phyloP scores from a whole-genome alignment of 2,113 vertebrate species.

The Candoia aspera region DNA sequence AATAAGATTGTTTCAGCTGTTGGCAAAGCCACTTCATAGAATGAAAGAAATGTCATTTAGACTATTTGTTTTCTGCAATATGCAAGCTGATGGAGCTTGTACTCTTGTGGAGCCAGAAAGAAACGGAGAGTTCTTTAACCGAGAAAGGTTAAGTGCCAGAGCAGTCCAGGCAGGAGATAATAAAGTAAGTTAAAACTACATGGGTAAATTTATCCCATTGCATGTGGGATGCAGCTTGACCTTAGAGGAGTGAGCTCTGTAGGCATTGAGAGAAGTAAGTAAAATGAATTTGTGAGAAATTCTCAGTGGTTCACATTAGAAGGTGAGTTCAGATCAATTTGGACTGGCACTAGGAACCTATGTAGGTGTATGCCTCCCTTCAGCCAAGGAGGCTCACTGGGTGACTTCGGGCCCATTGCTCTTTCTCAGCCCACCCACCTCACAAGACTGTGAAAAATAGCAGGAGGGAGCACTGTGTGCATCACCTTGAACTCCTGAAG shows the following conservation, averaged over 20 bases:
- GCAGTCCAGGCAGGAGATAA: not conserved
- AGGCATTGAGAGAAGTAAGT: not conserved
- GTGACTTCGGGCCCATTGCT: not conserved
- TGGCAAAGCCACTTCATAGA: not conserved
- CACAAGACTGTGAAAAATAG: not conserved
- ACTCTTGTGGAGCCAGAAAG: not conserved
- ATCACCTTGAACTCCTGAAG: not conserved
- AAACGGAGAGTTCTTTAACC: not conserved
- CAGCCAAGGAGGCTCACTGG: not conserved
- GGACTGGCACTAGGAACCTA: not conserved
- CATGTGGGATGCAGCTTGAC: not conserved
- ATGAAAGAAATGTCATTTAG: not conserved
- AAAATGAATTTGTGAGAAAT: not conserved
- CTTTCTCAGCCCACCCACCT: not conserved
- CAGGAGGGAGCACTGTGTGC: not conserved
- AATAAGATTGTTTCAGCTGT: not conserved
- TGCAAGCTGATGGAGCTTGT: not conserved
- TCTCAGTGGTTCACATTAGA: not conserved
- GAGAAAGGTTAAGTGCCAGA: not conserved
- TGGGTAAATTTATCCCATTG: constrained; percentile 11
- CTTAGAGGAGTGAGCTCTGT: not conserved
- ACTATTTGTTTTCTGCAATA: not conserved
- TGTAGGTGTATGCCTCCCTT: not conserved
- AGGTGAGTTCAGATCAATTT: not conserved
- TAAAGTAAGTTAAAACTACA: constrained; percentile 4